Percentiles rank a stretch among this genome's conserved stretches.
Evolutionary conservation across 2,113 vertebrate genomes (phyloP).

Genomic region (Protomyctophum bolini): DNA sequence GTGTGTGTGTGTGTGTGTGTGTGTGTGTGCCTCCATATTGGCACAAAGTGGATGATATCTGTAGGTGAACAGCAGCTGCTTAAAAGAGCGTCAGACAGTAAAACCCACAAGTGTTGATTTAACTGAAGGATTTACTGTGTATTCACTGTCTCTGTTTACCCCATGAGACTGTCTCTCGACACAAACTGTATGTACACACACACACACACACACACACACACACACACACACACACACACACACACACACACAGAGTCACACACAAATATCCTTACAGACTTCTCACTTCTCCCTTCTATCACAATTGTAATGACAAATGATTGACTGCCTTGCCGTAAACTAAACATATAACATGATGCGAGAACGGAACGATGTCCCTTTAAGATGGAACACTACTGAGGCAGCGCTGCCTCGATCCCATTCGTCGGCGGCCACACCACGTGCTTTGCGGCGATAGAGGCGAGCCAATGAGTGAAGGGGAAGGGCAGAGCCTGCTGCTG

Average conservation of each 20-base stretch:
- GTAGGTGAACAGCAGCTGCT: constrained; percentile 32
- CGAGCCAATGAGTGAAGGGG: constrained; percentile 75
- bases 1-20: neutral
- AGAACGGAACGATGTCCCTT: constrained; percentile 63
- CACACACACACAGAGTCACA: constrained; percentile 7
- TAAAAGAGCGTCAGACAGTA: constrained; percentile 11
- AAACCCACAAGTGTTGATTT: no score
- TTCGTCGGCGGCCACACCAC: constrained; percentile 72
- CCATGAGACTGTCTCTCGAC: constrained; percentile 24
- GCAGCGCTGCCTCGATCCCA: constrained; percentile 60
- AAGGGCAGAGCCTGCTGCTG: constrained; percentile 79
- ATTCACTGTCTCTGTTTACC: constrained; percentile 38
- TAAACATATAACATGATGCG: constrained; percentile 48
- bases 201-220: constrained; percentile 9
- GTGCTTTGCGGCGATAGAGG: constrained; percentile 74
- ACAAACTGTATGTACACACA: neutral
- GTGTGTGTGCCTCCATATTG: constrained; percentile 62
- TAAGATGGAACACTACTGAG: constrained; percentile 68
- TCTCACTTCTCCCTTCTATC: neutral
- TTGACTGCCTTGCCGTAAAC: neutral
- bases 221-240: constrained; percentile 16
- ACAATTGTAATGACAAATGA: constrained; percentile 8
- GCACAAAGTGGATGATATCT: constrained; percentile 42
- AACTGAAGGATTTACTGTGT: neutral
- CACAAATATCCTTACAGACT: neutral